Percentiles rank a stretch among this genome's conserved stretches.
Evolutionary conservation across 2,113 vertebrate species (phyloP).

Genomic region (Cichladusa arquata): DNA sequence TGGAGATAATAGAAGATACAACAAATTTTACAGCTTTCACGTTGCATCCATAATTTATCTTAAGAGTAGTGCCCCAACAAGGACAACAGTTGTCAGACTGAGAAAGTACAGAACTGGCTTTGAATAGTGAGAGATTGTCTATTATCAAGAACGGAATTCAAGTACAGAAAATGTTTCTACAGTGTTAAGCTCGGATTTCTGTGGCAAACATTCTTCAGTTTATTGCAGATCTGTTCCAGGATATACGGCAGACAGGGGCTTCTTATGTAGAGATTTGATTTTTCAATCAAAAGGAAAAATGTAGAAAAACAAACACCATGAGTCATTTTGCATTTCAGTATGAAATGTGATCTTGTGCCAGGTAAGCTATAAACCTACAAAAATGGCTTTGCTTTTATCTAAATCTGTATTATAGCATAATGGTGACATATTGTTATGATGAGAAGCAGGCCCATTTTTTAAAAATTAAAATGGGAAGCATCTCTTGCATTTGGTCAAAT

Average conservation of each 20-base stretch:
- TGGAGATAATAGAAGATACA: conserved; percentile 99
- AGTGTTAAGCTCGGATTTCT: conserved; percentile 60
- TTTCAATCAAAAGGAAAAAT: not conserved
- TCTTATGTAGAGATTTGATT: conserved; percentile 25
- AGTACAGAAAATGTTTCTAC: conserved; percentile 62
- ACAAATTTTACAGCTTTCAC: conserved; percentile 99
- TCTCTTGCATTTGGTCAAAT: conserved; percentile 36
- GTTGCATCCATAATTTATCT: conserved; percentile 99
- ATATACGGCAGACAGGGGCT: not conserved
- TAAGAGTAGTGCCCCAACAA: conserved; percentile 88
- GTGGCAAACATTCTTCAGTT: conserved; percentile 53
- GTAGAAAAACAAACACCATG: conserved; percentile 1
- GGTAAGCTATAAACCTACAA: conserved; percentile 31
- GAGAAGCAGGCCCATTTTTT: not conserved
- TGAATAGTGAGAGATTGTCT: conserved; percentile 79
- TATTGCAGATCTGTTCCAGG: conserved; percentile 38
- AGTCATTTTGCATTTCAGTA: conserved; percentile 23
- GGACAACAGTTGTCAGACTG: conserved; percentile 86
- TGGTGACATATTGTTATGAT: not conserved
- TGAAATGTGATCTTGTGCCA: not conserved
- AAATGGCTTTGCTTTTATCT: not conserved
- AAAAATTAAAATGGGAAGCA: not conserved
- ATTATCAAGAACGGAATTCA: conserved; percentile 77
- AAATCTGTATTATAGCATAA: not conserved
- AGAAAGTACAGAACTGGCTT: conserved; percentile 80